Conservation (phyloP, 1,140 invertebrate genomes). For the silkworm (Bombyx mori) region ASM3026992v2 NC_085131.1:2489001-2489500, state of each 20-base stretch:
- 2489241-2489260: slow-evolving; percentile 53
- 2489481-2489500: slow-evolving; percentile 47
- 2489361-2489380: slow-evolving; percentile 36
- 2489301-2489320: slow-evolving; percentile 32
- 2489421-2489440: slow-evolving; percentile 49
- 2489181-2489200: slow-evolving; percentile 60
- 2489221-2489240: slow-evolving; percentile 42
- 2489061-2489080: slow-evolving; percentile 38
- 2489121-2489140: slow-evolving; percentile 55
- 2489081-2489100: slow-evolving; percentile 47
- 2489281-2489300: slow-evolving; percentile 36
- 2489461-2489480: slow-evolving; percentile 57
- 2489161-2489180: slow-evolving; percentile 45
- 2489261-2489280: slow-evolving; percentile 60
- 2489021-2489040: slow-evolving; percentile 57
- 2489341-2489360: slow-evolving; percentile 26
- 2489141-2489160: slow-evolving; percentile 48
- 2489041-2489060: slow-evolving; percentile 45
- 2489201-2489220: slow-evolving; percentile 24
- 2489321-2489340: slow-evolving; percentile 50
- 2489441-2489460: slow-evolving; percentile 49
- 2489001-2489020: slow-evolving; percentile 44
- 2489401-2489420: slow-evolving; percentile 46
- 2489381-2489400: slow-evolving; percentile 47
- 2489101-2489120: slow-evolving; percentile 52